A percentile compares a stretch with the other conserved stretches of the same genome.
Evolutionary conservation across 2,797 vertebrate species (phyloP).

Genomic region (Myripristis murdjan): DNA sequence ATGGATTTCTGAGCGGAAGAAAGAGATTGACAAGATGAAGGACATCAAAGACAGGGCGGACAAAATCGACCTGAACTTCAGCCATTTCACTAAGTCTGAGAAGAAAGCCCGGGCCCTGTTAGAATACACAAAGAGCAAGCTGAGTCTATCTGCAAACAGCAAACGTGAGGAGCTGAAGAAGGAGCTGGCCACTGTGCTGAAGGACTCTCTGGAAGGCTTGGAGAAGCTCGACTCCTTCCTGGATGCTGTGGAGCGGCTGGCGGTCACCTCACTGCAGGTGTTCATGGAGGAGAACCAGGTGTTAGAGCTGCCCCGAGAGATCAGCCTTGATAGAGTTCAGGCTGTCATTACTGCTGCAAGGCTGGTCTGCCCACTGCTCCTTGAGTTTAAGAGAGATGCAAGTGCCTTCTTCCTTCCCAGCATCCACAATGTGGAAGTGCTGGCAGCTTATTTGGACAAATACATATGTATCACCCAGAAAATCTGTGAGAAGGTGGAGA

Average conservation of each 20-base stretch:
- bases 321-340: slow-evolving; percentile 40
- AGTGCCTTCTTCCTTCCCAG: slow-evolving; percentile 74
- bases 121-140: slow-evolving; percentile 61
- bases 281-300: slow-evolving; percentile 62
- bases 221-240: slow-evolving; percentile 72
- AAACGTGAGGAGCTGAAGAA: slow-evolving; percentile 59
- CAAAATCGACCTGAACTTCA: slow-evolving; percentile 33
- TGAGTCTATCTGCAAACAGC: slow-evolving; percentile 43
- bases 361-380: slow-evolving; percentile 58
- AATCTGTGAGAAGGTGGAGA: slow-evolving; percentile 71
- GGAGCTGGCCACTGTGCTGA: slow-evolving; percentile 70
- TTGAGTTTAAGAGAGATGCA: slow-evolving; percentile 77
- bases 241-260: slow-evolving; percentile 81
- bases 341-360: slow-evolving; percentile 54
- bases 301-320: slow-evolving; percentile 44
- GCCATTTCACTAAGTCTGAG: slow-evolving; percentile 56
- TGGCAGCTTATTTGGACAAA: slow-evolving; percentile 73
- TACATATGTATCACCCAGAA: slow-evolving; percentile 66
- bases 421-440: slow-evolving; percentile 73
- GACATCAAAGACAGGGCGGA: slow-evolving; percentile 74
- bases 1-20: too few relatives aligned
- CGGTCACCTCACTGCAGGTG: slow-evolving; percentile 77
- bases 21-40: slow-evolving; percentile 60
- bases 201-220: slow-evolving; percentile 69
- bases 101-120: slow-evolving; percentile 53